Evolutionary conservation across 2,797 vertebrate species (phyloP).

Genomic region (Onychomys leucogaster): DNA sequence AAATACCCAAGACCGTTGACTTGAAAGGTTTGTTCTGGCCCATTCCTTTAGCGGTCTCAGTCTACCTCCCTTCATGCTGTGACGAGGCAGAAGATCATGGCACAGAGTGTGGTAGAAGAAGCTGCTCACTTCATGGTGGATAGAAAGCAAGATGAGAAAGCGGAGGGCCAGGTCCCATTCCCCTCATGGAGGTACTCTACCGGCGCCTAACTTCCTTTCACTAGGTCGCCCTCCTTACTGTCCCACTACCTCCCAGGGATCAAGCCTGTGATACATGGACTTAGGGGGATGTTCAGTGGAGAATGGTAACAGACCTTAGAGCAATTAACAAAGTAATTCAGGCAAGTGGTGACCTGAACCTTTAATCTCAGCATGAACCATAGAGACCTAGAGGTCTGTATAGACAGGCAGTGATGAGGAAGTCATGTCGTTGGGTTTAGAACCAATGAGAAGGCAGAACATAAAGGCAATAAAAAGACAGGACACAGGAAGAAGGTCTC

Average conservation of each 20-base stretch:
- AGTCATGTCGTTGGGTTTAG: too few relatives aligned
- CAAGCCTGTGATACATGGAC: background rate
- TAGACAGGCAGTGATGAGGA: too few relatives aligned
- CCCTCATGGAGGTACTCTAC: background rate
- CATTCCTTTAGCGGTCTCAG: background rate
- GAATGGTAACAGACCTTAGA: too few relatives aligned
- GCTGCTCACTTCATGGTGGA: background rate
- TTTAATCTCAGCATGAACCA: too few relatives aligned
- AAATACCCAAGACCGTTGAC: background rate
- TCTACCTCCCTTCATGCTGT: background rate
- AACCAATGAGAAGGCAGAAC: too few relatives aligned
- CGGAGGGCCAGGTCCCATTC: background rate
- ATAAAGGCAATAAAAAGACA: too few relatives aligned
- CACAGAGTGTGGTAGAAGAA: background rate
- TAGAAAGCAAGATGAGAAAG: background rate
- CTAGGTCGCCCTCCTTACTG: background rate
- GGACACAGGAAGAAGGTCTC: too few relatives aligned
- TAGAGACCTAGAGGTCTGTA: too few relatives aligned
- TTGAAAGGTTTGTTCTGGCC: background rate
- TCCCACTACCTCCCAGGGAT: background rate
- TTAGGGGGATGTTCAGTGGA: background rate
- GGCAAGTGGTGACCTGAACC: too few relatives aligned
- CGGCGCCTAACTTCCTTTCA: background rate
- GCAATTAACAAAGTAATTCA: too few relatives aligned
- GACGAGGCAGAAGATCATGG: background rate